Percentiles rank a stretch among this genome's conserved stretches.
phyloP scores from a whole-genome alignment of 1,140 invertebrate species.

The Anadara kagoshimensis region DNA sequence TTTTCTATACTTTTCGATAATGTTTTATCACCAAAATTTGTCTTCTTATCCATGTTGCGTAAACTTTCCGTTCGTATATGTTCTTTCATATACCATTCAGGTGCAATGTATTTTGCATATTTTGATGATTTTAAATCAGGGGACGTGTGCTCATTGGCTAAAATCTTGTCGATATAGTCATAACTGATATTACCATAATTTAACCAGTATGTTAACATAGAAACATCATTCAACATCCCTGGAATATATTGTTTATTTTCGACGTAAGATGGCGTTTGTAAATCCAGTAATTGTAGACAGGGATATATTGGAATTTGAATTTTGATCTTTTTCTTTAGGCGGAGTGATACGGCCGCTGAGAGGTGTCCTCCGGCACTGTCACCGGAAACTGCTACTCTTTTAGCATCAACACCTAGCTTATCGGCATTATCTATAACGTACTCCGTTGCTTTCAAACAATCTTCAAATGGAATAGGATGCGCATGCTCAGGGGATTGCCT shows the following conservation, averaged over 20 bases:
- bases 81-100: constrained; percentile 54
- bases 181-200: constrained; percentile 55
- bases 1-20: constrained; percentile 47
- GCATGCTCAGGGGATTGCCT: constrained; percentile 55
- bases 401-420: constrained; percentile 45
- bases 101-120: constrained; percentile 45
- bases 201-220: constrained; percentile 54
- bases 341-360: constrained; percentile 57
- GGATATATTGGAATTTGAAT: constrained; percentile 67
- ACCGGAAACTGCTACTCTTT: constrained; percentile 51
- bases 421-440: constrained; percentile 50
- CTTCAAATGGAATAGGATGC: constrained; percentile 52
- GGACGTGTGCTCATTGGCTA: constrained; percentile 58
- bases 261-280: constrained; percentile 65
- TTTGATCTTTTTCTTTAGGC: constrained; percentile 53
- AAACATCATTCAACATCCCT: constrained; percentile 52
- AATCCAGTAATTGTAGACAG: constrained; percentile 59
- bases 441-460: constrained; percentile 53
- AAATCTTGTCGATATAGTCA: constrained; percentile 48
- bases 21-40: constrained; percentile 48
- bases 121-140: constrained; percentile 52
- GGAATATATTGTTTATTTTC: constrained; percentile 55
- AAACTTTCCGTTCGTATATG: constrained; percentile 51
- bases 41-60: constrained; percentile 40
- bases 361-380: constrained; percentile 68